Evolutionary conservation across 2,888 invertebrate species (phyloP).

Genomic region (Carcina quercana): DNA sequence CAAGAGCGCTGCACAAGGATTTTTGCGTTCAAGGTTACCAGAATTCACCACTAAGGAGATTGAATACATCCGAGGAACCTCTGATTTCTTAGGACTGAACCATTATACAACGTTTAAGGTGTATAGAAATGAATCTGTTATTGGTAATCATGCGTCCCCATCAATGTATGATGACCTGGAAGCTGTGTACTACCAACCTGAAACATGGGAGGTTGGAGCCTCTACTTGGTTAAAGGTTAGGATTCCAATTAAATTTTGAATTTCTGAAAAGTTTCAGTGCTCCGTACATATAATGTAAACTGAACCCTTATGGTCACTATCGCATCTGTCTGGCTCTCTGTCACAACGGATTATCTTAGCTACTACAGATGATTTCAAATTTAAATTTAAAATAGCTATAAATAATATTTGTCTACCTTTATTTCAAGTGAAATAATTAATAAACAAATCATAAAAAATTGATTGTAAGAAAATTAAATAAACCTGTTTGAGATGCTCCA

Average conservation of each 20-base stretch:
- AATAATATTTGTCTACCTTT: no score
- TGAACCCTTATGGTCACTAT: no score
- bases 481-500: no score
- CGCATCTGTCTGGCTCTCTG: no score
- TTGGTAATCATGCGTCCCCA: slow-evolving; percentile 20
- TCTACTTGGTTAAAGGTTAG: no score
- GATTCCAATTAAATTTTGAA: no score
- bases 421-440: no score
- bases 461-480: no score
- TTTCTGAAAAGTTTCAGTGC: no score
- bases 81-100: slow-evolving; percentile 83
- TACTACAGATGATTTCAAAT: no score
- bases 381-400: slow-evolving; percentile 16
- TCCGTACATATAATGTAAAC: no score
- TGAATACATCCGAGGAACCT: slow-evolving; percentile 64
- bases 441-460: no score
- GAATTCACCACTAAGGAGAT: slow-evolving; percentile 75
- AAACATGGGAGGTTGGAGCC: slow-evolving; percentile 20
- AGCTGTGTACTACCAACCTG: slow-evolving; percentile 10
- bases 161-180: slow-evolving; percentile 30
- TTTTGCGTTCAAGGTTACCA: slow-evolving; percentile 71
- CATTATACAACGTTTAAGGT: slow-evolving; percentile 74
- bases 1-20: slow-evolving; percentile 74
- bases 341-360: slow-evolving; percentile 14
- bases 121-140: slow-evolving; percentile 33